Evolutionary conservation across 2,113 vertebrate species (phyloP), one percentile per base, ranked within the genome.

Genomic region (Capreolus pygargus): DNA sequence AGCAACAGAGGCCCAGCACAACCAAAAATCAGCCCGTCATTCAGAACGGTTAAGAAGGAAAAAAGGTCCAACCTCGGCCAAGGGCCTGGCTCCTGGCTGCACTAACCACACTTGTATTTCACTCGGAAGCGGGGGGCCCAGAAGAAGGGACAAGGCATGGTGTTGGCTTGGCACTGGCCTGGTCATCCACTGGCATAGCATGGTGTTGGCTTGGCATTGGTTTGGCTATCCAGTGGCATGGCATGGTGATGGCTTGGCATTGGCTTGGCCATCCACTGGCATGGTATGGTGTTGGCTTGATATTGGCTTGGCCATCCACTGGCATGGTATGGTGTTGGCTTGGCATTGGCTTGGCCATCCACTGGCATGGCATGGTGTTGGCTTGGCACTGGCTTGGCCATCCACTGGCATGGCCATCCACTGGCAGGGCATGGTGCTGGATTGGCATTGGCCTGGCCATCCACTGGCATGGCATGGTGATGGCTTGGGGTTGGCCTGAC

Each of bases 311-410:
- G 47, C 7, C 17, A 27, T 14, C 30, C 30, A 1, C 0, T 1
- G 15, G 86, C 39, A 55, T 2, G 19, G 43, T 30, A 3, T 10
- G 23, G 64, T n/a, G 15, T 1, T 1, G 16, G 85, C 50, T 25
- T 21, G 10, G 70, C 7, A n/a, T 19, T 19, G 10, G 25, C 74
- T 36, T 57, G 55, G 47, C 1, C 17, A 27, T 28, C 30, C 25
- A 4, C 1, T 6, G 64, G 21, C 70, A 10, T 0, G 3, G 50
- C 45, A 1, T 3, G 30, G 64, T 28, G 7, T 0, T 1, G 10
- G 76, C 30, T 13, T 61, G 25, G 58, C 1, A 2, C 0, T 54
- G 54, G 21, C 67, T n/a, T 47, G 52, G 36, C 1, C 16, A 25
- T 30, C 28, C 39, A 3, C 1, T 5, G 61, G 25, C 67, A 9